Evolutionary conservation across 2,797 vertebrate genomes (phyloP).

Genomic region (Falco novaeseelandiae): DNA sequence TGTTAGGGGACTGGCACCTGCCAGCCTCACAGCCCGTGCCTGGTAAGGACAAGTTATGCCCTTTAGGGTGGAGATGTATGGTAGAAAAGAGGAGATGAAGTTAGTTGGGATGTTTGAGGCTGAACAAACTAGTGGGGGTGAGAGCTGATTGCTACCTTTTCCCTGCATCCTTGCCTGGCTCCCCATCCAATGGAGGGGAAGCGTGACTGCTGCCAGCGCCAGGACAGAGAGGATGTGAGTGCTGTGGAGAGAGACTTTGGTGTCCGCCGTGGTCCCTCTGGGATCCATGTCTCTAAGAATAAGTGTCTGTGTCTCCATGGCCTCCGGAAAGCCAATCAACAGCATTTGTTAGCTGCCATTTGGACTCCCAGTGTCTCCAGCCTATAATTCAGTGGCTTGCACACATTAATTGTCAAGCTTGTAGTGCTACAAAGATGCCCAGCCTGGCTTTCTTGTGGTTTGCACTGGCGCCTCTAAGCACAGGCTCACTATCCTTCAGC

Average conservation of each 20-base stretch:
- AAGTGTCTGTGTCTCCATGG: conserved; percentile 67
- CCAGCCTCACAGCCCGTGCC: not conserved
- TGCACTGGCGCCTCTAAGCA: conserved; percentile 56
- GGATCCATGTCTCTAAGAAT: conserved; percentile 55
- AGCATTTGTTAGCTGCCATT: conserved; percentile 52
- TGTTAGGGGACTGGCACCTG: not conserved
- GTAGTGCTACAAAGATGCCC: conserved; percentile 49
- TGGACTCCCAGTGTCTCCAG: conserved; percentile 64
- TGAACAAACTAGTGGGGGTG: rapidly evolving
- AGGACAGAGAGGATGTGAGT: not conserved
- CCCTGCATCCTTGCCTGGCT: not conserved
- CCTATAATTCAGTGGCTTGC: conserved; percentile 65
- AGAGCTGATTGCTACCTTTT: not conserved
- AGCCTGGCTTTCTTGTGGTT: conserved; percentile 65
- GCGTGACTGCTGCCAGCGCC: not conserved
- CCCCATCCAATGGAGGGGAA: not conserved
- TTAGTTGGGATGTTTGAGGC: not conserved
- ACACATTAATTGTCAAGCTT: conserved; percentile 58
- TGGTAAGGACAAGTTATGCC: not conserved
- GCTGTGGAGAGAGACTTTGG: conserved; percentile 2
- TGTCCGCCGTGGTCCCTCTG: not conserved
- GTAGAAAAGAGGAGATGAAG: not conserved
- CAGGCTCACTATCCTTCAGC: not conserved
- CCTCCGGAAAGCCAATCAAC: conserved; percentile 68
- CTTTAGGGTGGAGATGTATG: not conserved